A percentile compares a stretch with the other conserved stretches of the same genome.
Conservation (phyloP, 2,888 invertebrate genomes). For the Ennomos fuscantarius region DNA sequence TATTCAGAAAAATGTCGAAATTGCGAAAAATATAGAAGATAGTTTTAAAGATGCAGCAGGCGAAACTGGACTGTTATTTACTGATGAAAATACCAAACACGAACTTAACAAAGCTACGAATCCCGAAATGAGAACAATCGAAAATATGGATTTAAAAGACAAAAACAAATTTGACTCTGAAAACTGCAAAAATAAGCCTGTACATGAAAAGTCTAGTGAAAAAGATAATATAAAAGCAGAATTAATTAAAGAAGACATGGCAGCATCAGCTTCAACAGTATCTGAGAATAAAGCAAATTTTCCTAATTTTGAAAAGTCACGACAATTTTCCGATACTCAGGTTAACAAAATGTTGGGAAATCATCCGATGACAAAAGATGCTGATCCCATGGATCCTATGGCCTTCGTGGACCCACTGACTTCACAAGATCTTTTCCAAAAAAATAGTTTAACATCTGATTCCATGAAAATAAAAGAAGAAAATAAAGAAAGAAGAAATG, state of each 20-base stretch:
- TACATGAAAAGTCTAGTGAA: constrained; percentile 35
- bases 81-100: constrained; percentile 15
- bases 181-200: constrained; percentile 19
- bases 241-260: constrained; percentile 42
- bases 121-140: constrained; percentile 31
- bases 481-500: constrained; percentile 26
- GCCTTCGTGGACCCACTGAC: constrained; percentile 7
- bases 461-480: constrained; percentile 32
- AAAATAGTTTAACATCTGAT: constrained; percentile 8
- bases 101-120: constrained; percentile 22
- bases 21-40: constrained; percentile 69
- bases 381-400: constrained; percentile 1
- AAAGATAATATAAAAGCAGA: constrained; percentile 23
- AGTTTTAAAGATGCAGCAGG: constrained; percentile 52
- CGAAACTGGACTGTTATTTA: constrained; percentile 8
- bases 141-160: constrained; percentile 17
- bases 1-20: constrained; percentile 64
- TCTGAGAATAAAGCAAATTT: constrained; percentile 42
- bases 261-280: constrained; percentile 44
- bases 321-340: constrained; percentile 4
- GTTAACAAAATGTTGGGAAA: constrained; percentile 4
- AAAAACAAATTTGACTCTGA: constrained; percentile 26
- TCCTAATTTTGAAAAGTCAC: constrained; percentile 20
- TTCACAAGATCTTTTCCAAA: constrained; percentile 6
- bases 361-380: constrained; percentile 1